A percentile compares a stretch with the other conserved stretches of the same genome.
Conservation (phyloP, 2,113 vertebrate species). For the Semicossyphus pulcher region DNA sequence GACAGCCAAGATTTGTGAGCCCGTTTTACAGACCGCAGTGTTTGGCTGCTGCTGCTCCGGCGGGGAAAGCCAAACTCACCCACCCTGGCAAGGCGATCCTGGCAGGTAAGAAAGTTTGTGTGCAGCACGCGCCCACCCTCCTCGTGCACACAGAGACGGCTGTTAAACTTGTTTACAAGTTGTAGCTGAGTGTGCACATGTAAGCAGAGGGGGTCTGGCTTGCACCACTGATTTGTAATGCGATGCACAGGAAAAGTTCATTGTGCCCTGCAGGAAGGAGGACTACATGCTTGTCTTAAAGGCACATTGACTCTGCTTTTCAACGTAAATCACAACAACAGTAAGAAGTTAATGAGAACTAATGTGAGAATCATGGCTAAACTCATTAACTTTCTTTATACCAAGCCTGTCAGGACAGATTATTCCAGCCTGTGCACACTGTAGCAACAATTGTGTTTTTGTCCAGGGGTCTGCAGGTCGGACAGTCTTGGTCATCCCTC, state of each 20-base stretch:
- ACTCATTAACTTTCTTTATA: neutral
- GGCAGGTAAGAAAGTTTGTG: constrained; percentile 82
- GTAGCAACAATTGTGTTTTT: neutral
- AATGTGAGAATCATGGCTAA: neutral
- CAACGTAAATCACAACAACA: neutral
- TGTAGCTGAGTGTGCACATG: neutral
- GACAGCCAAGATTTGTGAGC: constrained; percentile 54
- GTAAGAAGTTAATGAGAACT: neutral
- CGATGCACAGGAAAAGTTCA: too few species aligned
- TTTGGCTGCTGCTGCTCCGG: constrained; percentile 84
- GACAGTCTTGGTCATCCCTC: neutral
- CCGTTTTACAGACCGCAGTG: constrained; percentile 75
- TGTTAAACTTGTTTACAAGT: constrained; percentile 3
- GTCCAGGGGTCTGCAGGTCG: neutral
- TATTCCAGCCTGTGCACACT: neutral
- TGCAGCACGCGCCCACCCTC: neutral
- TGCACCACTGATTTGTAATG: neutral
- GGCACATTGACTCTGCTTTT: neutral
- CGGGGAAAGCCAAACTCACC: constrained; percentile 84
- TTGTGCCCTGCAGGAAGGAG: neutral
- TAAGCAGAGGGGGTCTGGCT: neutral
- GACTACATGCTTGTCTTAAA: neutral
- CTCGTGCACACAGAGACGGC: neutral
- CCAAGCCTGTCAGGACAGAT: neutral
- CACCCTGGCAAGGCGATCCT: constrained; percentile 90